A percentile compares a stretch with the other conserved stretches of the same genome.
These are phyloP conservation scores for Chydorus sphaericus DNA, from an alignment of 2,888 invertebrate genomes.

Conservation along the genomic window DNA sequence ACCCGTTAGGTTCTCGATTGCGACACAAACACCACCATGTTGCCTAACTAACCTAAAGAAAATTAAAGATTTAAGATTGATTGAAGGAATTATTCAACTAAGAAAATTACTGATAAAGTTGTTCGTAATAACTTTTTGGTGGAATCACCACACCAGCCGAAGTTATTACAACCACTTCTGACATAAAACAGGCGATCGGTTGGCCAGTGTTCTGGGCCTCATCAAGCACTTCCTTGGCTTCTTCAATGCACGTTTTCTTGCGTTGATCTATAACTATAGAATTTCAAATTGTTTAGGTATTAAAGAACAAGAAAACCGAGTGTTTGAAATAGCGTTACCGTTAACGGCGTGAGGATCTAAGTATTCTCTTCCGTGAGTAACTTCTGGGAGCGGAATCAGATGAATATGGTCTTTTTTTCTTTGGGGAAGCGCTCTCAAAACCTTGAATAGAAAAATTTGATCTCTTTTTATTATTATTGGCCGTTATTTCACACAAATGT, in stretches of 20 bases:
- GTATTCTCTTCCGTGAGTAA: conserved; percentile 15
- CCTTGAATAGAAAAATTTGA: neutral
- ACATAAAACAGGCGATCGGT: conserved; percentile 23
- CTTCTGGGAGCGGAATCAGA: conserved; percentile 24
- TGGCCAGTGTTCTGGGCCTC: conserved; percentile 15
- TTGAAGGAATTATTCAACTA: no score
- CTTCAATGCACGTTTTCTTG: neutral
- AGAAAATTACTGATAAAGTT: conserved; percentile 23
- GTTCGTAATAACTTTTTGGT: conserved; percentile 22
- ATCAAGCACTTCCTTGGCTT: neutral
- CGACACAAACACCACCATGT: conserved; percentile 39
- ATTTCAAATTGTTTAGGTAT: no score
- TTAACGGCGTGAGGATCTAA: no score
- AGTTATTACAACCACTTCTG: conserved; percentile 24
- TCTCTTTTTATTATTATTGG: no score
- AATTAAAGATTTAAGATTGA: neutral
- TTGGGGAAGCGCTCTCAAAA: conserved; percentile 22
- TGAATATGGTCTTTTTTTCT: conserved; percentile 25
- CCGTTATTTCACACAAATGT: no score
- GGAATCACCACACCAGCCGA: conserved; percentile 25
- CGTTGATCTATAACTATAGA: no score
- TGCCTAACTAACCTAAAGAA: conserved; percentile 32
- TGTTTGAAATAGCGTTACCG: no score
- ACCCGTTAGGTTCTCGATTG: conserved; percentile 43
- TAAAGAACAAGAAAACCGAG: no score